Base-by-base conservation (phyloP, 2,797 vertebrate species). In the Propithecus perrieri region DNA sequence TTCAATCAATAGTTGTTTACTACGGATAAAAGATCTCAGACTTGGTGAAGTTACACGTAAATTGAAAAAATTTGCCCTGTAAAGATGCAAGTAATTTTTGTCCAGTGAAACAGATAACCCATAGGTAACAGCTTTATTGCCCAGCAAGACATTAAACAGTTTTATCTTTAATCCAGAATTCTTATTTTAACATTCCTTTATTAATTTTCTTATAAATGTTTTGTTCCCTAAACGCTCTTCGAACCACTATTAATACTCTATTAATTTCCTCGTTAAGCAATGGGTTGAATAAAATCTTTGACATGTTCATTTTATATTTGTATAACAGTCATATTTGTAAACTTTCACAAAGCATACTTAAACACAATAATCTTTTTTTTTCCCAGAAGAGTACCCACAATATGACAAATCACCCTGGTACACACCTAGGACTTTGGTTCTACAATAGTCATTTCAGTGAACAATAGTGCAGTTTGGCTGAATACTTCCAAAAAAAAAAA, bases 131-230 rank as follows among this genome's bases (percentile, higher is more conserved):
- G 14, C 53, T 89, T 71, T 18, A 63, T 59, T 59, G n/a, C 48
- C 18, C 26, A 15, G 1, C 35, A 92, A 18, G 53, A 72, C 30
- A 41, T 50, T 83, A 83, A 53, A 17, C 53, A 94, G 43, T 38
- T 87, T 95, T 93, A 87, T 50, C 74, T 41, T 18, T 94, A 61
- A 78, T 26, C 20, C 50, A 67, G 30, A 89, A 84, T 89, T 48
- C 33, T 41, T 93, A 79, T 46, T 17, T 85, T 74, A 93, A 93
- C 38, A 55, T 38, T 61, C 3, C 30, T 35, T 89, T 92, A 67
- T 57, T 63, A 63, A 76, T 85, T 69, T 46, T 90, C 26, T 61
- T 74, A 18, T 35, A 87, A 38, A 35, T 76, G 43, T 2, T 59
- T 91, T 43, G 76, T 10, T 41, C 41, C 20, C 65, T 41, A 87